Base-by-base conservation (phyloP, 2,888 invertebrate genomes). In the Schizotus pectinicornis region DNA sequence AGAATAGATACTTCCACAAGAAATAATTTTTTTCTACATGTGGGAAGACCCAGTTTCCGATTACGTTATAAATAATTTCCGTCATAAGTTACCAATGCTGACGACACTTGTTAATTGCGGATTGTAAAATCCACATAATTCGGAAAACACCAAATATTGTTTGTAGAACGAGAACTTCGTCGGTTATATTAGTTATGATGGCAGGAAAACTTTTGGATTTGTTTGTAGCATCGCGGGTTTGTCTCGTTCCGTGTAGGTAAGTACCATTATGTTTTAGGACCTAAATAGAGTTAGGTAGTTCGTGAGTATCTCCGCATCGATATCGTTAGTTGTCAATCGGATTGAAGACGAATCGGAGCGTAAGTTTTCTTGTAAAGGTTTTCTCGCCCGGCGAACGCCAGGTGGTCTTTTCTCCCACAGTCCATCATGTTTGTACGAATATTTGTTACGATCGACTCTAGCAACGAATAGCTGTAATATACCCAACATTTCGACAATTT, bases 331-430 rank as follows among this genome's bases (percentile, higher is more conserved):
- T 69, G 65, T 63, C 71, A 68, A 71, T 70, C 69, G 65, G 69
- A 70, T 71, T 66, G 51, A 32, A 60, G 61, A 65, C 59, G 65
- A 69, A 68, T 65, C 64, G 63, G 58, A 65, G 67, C 63, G 68
- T 62, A 67, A 68, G 67, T 68, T 71, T 66, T 51, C 56, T 56
- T 56, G 58, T 46, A 53, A 47, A 46, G 67, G 59, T 61, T 56
- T 54, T 55, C 53, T 48, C 57, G 22, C 22, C 22, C 22, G 65
- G 65, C 62, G 71, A 70, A 67, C 62, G 64, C 56, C 75, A 76
- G 77, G 70, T 76, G 76, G 61, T 62, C 63, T 63, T 65, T 69
- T 69, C 70, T 77, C 77, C 72, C 77, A 77, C 76, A 73, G 74
- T 77, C 71, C 72, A 77, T 77, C 77, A 77, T 72, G 69, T 69